Base-by-base conservation (phyloP, 2,113 vertebrate species). In the Vimba vimba region DNA sequence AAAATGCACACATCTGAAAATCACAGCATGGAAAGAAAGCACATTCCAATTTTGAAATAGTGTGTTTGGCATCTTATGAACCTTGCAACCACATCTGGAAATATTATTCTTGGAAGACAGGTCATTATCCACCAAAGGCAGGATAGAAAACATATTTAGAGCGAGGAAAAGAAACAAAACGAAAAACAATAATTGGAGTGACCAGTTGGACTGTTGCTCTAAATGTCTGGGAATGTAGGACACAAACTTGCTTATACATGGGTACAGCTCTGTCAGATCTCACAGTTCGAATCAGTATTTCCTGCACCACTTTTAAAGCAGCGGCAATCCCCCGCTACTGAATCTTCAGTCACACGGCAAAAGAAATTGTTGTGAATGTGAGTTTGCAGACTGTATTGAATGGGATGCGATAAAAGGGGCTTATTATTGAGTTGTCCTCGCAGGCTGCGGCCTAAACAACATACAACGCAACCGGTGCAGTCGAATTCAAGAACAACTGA, bases 11-110 rank as follows among this genome's bases (percentile, higher is more conserved):
- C 82, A 43, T 89, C 85, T 83, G 64, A 92, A 90, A 88, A 84
- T 74, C 68, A 57, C 83, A 68, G 73, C 86, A 59, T 64, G 66
- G 87, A 84, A 89, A 89, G 76, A 55, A 85, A 86, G 87, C 52
- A 55, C 91, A 94, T 93, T 92, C 91, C 86, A 52, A 68, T 57
- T 90, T 80, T 88, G 89, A 93, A 93, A 92, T 89, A 90, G 88
- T 87, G 88, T 90, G 91, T 91, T 93, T 92, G 90, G 86, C 84
- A 91, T 86, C 86, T 87, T 86, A 80, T 82, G 87, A 91, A 91
- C 89, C 92, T 89, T 89, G 45, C 89, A 93, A 91, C 92, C 91
- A 87, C 93, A 94, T 93, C 89, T 93, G 93, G 90, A 94, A 94
- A 93, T 89, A 89, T 92, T 92, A 93, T 94, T 93, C 91, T 92